phyloP scores from a whole-genome alignment of 2,888 invertebrate species.

The Pocota personata region DNA sequence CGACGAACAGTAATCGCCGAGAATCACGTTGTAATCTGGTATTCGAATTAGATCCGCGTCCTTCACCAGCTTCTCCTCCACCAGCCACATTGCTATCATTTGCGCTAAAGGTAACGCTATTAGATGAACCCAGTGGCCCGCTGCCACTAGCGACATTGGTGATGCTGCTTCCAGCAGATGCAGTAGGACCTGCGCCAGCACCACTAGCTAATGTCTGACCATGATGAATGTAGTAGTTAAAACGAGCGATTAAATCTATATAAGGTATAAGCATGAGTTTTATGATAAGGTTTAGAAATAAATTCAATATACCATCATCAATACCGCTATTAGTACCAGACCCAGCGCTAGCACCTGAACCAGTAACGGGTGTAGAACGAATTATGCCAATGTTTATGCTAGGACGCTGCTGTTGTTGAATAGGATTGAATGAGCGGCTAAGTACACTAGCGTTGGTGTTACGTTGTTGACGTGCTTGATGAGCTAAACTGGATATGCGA shows the following conservation, averaged over 20 bases:
- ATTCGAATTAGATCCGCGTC: slow-evolving; percentile 66
- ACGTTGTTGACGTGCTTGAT: slow-evolving; percentile 43
- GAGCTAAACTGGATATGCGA: slow-evolving; percentile 26
- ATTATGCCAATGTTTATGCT: slow-evolving; percentile 86
- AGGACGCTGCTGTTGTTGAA: slow-evolving; percentile 84
- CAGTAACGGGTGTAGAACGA: slow-evolving; percentile 81
- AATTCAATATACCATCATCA: slow-evolving; percentile 68
- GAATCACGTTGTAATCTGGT: slow-evolving; percentile 76
- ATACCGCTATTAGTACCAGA: slow-evolving; percentile 38
- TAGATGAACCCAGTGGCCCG: slow-evolving; percentile 13
- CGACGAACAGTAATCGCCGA: slow-evolving; percentile 77
- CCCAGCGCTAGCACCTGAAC: not conserved
- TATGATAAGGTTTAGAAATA: not conserved
- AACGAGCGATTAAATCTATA: slow-evolving; percentile 60
- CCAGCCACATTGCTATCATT: slow-evolving; percentile 63
- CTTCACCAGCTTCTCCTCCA: slow-evolving; percentile 52
- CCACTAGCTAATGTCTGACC: slow-evolving; percentile 43
- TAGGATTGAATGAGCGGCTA: slow-evolving; percentile 66
- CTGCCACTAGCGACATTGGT: slow-evolving; percentile 6
- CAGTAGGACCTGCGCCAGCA: slow-evolving; percentile 21
- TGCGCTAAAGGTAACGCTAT: slow-evolving; percentile 25
- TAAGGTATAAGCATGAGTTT: not conserved
- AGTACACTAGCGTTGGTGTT: slow-evolving; percentile 32
- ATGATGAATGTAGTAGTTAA: slow-evolving; percentile 63
- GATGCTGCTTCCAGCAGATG: not conserved